Evolutionary conservation across 2,113 vertebrate species (phyloP).

Genomic region (Benitochromis conjunctus): DNA sequence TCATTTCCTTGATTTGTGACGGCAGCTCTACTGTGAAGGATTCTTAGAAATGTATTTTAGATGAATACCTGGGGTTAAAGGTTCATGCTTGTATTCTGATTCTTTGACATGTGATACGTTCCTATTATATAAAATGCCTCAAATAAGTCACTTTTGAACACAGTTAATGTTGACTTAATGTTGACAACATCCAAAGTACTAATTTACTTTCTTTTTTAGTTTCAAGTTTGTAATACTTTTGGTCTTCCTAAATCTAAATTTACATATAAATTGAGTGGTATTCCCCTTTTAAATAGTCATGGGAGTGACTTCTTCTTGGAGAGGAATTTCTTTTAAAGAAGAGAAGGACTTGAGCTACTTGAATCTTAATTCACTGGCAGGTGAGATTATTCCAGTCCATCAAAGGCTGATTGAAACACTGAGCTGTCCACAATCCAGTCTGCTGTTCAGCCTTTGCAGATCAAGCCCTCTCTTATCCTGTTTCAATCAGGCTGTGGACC

Average conservation of each 20-base stretch:
- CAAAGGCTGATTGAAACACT: slow-evolving; percentile 6
- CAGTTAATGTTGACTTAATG: background rate
- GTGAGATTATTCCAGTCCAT: slow-evolving; percentile 8
- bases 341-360: background rate
- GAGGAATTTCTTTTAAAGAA: background rate
- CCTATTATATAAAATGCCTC: background rate
- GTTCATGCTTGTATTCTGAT: background rate
- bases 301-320: background rate
- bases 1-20: background rate
- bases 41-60: background rate
- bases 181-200: background rate
- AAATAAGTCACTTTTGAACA: background rate
- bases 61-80: background rate
- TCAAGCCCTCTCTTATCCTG: background rate
- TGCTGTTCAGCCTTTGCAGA: background rate
- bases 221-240: background rate
- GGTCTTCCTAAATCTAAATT: background rate
- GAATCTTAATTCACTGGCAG: slow-evolving; percentile 8
- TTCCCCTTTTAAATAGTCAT: background rate
- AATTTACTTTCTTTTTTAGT: background rate
- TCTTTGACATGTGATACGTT: background rate
- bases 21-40: background rate
- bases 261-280: background rate
- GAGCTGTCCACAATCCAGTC: background rate
- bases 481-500: slow-evolving; percentile 18